phyloP scores from a whole-genome alignment of 2,113 vertebrate species.

The Trachemys scripta region DNA sequence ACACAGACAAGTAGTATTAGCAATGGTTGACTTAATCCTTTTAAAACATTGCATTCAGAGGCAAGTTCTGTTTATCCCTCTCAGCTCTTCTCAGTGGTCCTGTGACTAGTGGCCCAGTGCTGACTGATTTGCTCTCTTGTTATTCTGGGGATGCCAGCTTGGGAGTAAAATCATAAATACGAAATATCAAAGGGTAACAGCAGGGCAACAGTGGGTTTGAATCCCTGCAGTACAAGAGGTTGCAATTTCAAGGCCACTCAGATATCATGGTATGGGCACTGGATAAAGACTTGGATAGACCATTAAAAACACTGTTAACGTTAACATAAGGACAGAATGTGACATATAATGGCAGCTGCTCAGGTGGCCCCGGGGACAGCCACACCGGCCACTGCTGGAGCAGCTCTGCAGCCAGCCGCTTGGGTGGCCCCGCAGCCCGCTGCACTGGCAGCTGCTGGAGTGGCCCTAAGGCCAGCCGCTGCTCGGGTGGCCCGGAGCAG shows the following conservation, averaged over 20 bases:
- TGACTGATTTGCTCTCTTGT: background rate
- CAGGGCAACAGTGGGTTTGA: background rate
- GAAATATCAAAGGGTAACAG: no score
- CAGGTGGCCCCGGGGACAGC: no score
- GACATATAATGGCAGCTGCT: background rate
- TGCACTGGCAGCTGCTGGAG: no score
- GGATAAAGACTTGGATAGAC: background rate
- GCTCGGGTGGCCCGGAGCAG: no score
- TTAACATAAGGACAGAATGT: background rate
- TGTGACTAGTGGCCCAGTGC: background rate
- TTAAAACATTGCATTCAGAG: background rate
- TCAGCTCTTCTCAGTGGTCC: background rate
- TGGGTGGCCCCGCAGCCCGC: no score
- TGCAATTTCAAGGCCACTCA: background rate
- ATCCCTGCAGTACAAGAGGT: background rate
- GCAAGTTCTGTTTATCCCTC: background rate
- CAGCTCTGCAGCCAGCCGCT: no score
- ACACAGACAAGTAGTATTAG: background rate
- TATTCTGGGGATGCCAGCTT: background rate
- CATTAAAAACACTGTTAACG: background rate
- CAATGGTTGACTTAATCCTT: background rate
- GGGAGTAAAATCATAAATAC: background rate
- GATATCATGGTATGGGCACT: background rate
- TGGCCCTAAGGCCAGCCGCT: no score
- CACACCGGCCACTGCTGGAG: no score